Evolutionary conservation across 1,140 invertebrate species (phyloP).

Genomic region (Euborellia annulipes): DNA sequence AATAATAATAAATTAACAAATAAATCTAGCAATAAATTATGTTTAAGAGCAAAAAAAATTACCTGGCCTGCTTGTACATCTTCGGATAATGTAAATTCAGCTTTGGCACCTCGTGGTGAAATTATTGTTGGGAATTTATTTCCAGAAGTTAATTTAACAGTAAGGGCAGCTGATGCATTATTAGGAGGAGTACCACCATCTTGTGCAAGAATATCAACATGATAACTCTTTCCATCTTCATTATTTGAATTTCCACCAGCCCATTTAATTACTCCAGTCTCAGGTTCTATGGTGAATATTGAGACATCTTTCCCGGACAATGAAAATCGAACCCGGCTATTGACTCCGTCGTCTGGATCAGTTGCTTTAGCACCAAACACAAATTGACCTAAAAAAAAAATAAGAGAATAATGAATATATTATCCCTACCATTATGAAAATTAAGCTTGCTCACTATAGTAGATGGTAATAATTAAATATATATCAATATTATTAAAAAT

Average conservation of each 20-base stretch:
- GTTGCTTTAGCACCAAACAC: constrained; percentile 73
- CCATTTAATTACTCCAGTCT: constrained; percentile 73
- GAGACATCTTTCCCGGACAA: constrained; percentile 59
- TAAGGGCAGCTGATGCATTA: constrained; percentile 47
- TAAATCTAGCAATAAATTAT: too few species aligned
- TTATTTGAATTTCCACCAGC: too few species aligned
- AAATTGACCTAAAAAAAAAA: constrained; percentile 40
- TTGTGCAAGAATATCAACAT: constrained; percentile 53
- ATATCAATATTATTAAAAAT: constrained; percentile 18
- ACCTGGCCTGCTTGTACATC: constrained; percentile 54
- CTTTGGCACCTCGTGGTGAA: constrained; percentile 32
- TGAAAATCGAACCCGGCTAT: constrained; percentile 62
- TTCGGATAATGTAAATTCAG: constrained; percentile 61
- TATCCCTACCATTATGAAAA: too few species aligned
- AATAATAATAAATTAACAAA: too few species aligned
- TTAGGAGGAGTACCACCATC: constrained; percentile 46
- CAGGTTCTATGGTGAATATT: constrained; percentile 56
- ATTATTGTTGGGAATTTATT: constrained; percentile 59
- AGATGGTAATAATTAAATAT: not conserved
- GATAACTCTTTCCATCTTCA: constrained; percentile 35
- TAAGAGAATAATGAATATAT: constrained; percentile 1
- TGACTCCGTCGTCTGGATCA: constrained; percentile 62
- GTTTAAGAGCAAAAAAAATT: too few species aligned
- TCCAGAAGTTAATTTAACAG: constrained; percentile 50
- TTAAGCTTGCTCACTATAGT: not conserved